A percentile compares a stretch with the other conserved stretches of the same genome.
Evolutionary conservation across 2,797 vertebrate genomes (phyloP).

Genomic region (Urophycis tenuis): DNA sequence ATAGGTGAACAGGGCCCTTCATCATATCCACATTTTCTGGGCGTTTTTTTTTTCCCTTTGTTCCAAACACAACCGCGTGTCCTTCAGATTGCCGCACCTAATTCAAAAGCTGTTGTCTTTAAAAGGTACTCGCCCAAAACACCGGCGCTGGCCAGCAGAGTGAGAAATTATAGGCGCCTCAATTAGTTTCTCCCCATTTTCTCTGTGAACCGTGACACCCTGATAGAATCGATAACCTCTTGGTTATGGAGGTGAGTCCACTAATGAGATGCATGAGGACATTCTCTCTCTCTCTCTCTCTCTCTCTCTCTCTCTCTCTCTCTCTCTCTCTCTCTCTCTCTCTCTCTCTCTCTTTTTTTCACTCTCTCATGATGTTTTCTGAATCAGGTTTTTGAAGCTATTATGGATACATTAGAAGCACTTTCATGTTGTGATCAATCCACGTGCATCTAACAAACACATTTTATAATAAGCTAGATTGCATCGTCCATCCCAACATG

Average conservation of each 20-base stretch:
- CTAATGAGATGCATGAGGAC: constrained; percentile 38
- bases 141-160: constrained; percentile 39
- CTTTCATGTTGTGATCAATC: neutral
- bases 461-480: neutral
- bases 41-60: constrained; percentile 20
- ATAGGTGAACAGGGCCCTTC: neutral
- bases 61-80: constrained; percentile 21
- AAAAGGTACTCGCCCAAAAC: constrained; percentile 35
- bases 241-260: constrained; percentile 28
- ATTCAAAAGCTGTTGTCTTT: constrained; percentile 39
- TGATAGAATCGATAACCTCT: constrained; percentile 45
- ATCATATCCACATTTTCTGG: constrained; percentile 15
- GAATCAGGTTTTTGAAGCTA: no score
- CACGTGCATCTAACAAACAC: neutral
- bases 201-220: constrained; percentile 37
- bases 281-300: constrained; percentile 3
- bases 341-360: constrained; percentile 3
- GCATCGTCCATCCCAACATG: neutral
- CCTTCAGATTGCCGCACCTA: constrained; percentile 44
- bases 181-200: constrained; percentile 40
- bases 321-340: constrained; percentile 6
- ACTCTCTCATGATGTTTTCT: neutral
- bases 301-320: constrained; percentile 3
- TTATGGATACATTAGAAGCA: no score
- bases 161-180: constrained; percentile 46